These are phyloP conservation scores for Megamerina dolium DNA, from an alignment of 2,888 invertebrate species.

Conservation along the genomic window DNA sequence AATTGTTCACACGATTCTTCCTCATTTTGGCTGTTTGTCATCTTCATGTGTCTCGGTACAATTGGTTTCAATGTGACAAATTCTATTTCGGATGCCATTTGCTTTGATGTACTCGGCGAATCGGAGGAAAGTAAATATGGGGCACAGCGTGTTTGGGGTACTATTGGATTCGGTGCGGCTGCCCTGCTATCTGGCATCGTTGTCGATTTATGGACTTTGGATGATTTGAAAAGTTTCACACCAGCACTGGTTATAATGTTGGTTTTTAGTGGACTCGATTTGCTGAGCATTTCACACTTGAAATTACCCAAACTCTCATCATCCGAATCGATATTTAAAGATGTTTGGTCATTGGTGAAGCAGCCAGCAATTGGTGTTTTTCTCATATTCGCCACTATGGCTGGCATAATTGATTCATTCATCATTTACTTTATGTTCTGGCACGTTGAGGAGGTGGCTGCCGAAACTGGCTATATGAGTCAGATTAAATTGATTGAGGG, in stretches of 20 bases:
- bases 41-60: constrained; percentile 66
- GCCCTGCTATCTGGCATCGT: constrained; percentile 66
- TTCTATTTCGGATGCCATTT: constrained; percentile 83
- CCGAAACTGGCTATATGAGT: constrained; percentile 55
- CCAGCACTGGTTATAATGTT: constrained; percentile 67
- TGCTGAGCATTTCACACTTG: constrained; percentile 57
- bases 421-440: constrained; percentile 78
- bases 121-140: constrained; percentile 66
- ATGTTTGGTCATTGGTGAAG: constrained; percentile 58
- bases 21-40: constrained; percentile 69
- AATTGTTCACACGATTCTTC: constrained; percentile 29
- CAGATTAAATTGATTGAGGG: constrained; percentile 76
- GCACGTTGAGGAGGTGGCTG: constrained; percentile 74
- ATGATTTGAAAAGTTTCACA: constrained; percentile 57
- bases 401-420: constrained; percentile 73
- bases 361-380: constrained; percentile 64
- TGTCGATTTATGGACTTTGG: constrained; percentile 60
- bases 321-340: constrained; percentile 63
- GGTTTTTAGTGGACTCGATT: constrained; percentile 59
- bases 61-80: constrained; percentile 80
- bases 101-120: constrained; percentile 77
- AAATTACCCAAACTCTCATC: constrained; percentile 65
- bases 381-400: constrained; percentile 65
- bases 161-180: constrained; percentile 70
- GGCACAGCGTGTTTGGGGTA: constrained; percentile 75